Base-by-base conservation (phyloP, 2,797 vertebrate genomes). In the Cyprinodon diabolis region DNA sequence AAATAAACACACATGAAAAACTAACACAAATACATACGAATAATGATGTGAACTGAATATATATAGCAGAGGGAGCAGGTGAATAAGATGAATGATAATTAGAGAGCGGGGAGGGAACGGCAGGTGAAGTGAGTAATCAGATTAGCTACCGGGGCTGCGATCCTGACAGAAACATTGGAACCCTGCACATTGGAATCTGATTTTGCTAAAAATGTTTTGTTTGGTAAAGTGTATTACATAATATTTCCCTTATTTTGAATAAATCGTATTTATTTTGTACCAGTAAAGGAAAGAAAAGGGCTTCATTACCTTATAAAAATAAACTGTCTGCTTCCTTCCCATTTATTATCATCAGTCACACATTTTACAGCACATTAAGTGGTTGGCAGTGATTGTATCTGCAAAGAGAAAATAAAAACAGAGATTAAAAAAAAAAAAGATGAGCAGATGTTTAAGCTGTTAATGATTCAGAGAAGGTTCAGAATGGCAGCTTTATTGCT, bases 371-470 rank as follows among this genome's bases (percentile, higher is more conserved):
- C 83, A 83, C 79, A 65, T 81, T 80, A 0, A n/a, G 48, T 23
- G n/a, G 23, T 72, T 75, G 72, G 72, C 71, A 68, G 0, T 47
- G 35, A 35, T 49, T 71, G 74, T 45, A 43, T 3, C 25, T 10
- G 8, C 51, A 45, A 17, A n/a, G 40, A 72, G 47, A 67, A 54
- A 30, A 57, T 23, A 78, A 67, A 82, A 74, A 47, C 69, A 74
- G 57, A 72, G 56, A 35, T 35, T 68, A 74, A 30, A 30, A 30
- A 69, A 62, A 76, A 75, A 68, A 67, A 62, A 68, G 75, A 77
- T 72, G 35, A 81, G 75, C 84, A 87, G 83, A 84, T 79, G 84
- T 83, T 80, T 58, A 21, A 76, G 48, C 81, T 89, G 80, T 80
- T 84, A 86, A 90, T 85, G 76, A 89, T 71, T 54, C 75, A 49